Base-by-base conservation (phyloP, 1,140 invertebrate genomes). In the Drusus annulatus region DNA sequence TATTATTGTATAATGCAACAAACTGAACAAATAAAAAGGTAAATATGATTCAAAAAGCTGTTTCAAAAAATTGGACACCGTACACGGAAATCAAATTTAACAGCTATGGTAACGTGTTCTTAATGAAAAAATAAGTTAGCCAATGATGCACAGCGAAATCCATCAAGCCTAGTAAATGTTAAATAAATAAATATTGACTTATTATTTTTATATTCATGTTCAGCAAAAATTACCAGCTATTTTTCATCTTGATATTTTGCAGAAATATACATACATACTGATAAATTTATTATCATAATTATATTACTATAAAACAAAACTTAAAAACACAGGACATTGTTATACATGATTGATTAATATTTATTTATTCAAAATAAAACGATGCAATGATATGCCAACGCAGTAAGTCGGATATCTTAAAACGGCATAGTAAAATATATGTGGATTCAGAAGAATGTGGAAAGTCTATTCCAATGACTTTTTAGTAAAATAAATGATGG, bases 51-150 rank as follows among this genome's bases (percentile, higher is more conserved):
- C 8, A 21, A 58, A 10, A 21, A 23, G 56, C 16, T 5, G 16
- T 56, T 56, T 19, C 1, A 45, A 45, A 36, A 45, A 45, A 45
- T 45, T 45, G 13, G 36, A 45, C 36, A 45, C 36, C 28, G 58
- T 23, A 58, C 31, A 36, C 21, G 4, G 50, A 52, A 36, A 52
- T 15, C 23, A 56, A 21, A 60, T 75, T 75, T 16, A 75, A 75
- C 52, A 74, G 50, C 28, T 76, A 76, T 76, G 74, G 74, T 76
- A 76, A 76, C 74, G 63, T 17, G 62, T 76, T 63, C 58, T 63
- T 76, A 50, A 16, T 62, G 74, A 76, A 76, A 63, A 62, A 75
- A 23, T 10, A 76, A 63, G 31, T 63, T 45, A 68, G 63, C 25
- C 3, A 51, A 52, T 51, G 28, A 71, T 25, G 25, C 68, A 71